phyloP scores from a whole-genome alignment of 2,888 invertebrate species.

The Hydropsyche betteni region DNA sequence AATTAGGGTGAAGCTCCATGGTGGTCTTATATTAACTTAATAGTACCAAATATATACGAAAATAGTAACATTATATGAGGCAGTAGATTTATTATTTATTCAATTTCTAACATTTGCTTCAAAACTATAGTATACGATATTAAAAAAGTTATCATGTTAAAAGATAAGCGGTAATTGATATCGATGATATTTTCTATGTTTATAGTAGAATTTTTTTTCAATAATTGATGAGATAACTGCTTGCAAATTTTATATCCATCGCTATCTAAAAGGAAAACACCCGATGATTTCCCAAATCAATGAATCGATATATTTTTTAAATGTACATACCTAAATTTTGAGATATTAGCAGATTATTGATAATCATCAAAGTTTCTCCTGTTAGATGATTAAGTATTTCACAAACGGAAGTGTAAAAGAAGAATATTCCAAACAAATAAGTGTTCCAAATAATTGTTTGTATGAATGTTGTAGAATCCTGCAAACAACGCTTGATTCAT shows the following conservation, averaged over 20 bases:
- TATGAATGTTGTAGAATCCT: neutral
- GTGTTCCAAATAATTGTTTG: neutral
- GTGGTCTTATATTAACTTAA: too few relatives aligned
- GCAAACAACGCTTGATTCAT: too few relatives aligned
- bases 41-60: too few relatives aligned
- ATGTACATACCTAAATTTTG: neutral
- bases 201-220: neutral
- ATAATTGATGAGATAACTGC: neutral
- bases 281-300: too few relatives aligned
- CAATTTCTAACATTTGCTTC: too few relatives aligned
- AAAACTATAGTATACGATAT: too few relatives aligned
- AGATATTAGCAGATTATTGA: neutral
- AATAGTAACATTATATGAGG: too few relatives aligned
- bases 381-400: neutral
- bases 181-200: neutral
- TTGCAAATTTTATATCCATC: neutral
- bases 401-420: neutral
- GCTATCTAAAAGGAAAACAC: neutral
- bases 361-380: neutral
- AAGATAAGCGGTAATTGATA: neutral
- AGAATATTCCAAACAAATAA: neutral
- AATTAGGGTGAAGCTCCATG: too few relatives aligned
- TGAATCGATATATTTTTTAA: too few relatives aligned
- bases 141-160: neutral
- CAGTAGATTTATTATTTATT: too few relatives aligned